Evolutionary conservation across 2,113 vertebrate species (phyloP).

Genomic region (Tupaia chinensis): DNA sequence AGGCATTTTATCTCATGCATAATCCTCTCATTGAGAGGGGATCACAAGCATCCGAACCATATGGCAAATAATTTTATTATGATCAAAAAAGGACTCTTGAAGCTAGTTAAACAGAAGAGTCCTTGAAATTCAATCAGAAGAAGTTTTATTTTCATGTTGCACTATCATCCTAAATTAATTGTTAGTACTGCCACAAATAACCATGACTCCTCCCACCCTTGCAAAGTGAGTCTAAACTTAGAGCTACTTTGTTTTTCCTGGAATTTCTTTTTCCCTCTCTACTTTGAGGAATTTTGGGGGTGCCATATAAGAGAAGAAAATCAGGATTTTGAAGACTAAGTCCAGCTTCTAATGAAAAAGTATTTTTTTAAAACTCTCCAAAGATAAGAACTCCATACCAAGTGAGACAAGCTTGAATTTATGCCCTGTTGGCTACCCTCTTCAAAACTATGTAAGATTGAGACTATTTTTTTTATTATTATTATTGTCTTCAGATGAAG

Average conservation of each 20-base stretch:
- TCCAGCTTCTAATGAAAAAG: background rate
- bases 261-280: background rate
- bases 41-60: constrained; percentile 90
- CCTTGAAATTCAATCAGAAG: constrained; percentile 90
- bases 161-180: constrained; percentile 87
- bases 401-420: constrained; percentile 18
- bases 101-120: constrained; percentile 90
- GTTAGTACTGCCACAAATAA: constrained; percentile 78
- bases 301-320: background rate
- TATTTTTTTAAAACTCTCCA: background rate
- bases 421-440: background rate
- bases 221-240: constrained; percentile 75
- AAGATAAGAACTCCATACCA: background rate
- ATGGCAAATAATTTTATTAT: constrained; percentile 93
- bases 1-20: constrained; percentile 92
- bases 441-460: background rate
- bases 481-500: background rate
- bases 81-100: constrained; percentile 91
- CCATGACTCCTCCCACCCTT: constrained; percentile 62
- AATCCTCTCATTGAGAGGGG: constrained; percentile 90
- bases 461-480: background rate
- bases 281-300: background rate
- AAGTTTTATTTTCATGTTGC: constrained; percentile 86
- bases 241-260: constrained; percentile 62
- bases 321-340: constrained; percentile 34